These are phyloP conservation scores for Semotilus atromaculatus DNA, from an alignment of 2,797 vertebrate genomes.

Conservation along the genomic window DNA sequence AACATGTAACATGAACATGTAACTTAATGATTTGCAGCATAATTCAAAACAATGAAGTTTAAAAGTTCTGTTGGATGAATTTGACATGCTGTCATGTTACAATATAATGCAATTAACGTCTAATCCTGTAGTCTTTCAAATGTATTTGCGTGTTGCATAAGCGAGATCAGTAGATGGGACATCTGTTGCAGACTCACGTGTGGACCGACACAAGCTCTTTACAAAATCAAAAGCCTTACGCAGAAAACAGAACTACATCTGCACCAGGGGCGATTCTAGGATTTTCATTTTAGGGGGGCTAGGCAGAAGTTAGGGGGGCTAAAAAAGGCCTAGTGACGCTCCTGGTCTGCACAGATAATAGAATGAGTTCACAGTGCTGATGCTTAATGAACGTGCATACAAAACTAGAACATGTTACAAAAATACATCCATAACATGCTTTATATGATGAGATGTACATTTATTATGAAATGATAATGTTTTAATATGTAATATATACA, in stretches of 20 bases:
- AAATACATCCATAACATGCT: no score
- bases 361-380: not conserved
- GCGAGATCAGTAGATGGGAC: conserved; percentile 57
- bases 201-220: conserved; percentile 19
- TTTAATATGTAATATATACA: not conserved
- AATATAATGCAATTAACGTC: conserved; percentile 59
- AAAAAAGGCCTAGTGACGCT: no score
- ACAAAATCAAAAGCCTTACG: conserved; percentile 28
- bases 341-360: no score
- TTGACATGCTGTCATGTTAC: not conserved
- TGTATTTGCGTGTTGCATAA: conserved; percentile 66
- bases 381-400: not conserved
- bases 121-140: conserved; percentile 69
- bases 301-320: no score
- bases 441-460: not conserved
- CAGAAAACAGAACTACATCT: conserved; percentile 6
- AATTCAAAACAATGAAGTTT: not conserved
- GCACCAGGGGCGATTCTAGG: no score
- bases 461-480: not conserved
- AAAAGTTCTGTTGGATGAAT: not conserved
- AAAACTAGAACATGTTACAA: not conserved
- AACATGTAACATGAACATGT: no score
- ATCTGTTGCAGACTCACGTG: conserved; percentile 55
- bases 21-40: no score
- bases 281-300: no score